phyloP scores from a whole-genome alignment of 2,797 vertebrate species.

The Girardinus metallicus region DNA sequence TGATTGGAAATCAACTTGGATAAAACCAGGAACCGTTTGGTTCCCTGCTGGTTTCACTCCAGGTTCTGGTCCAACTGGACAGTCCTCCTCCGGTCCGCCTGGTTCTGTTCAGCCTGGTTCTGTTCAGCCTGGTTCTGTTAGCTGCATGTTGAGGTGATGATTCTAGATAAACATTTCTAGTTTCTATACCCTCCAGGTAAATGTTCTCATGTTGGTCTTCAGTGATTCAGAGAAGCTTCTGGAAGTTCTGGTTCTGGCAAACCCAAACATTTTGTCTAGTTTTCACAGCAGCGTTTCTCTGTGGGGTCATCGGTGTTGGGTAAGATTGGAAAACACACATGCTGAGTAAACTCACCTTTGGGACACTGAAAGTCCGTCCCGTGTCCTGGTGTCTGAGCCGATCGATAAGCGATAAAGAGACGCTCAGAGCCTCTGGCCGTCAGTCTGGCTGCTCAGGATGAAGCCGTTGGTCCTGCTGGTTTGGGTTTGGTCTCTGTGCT shows the following conservation, averaged over 20 bases:
- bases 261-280: background rate
- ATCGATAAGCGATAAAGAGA: constrained; percentile 22
- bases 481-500: constrained; percentile 36
- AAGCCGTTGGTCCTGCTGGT: constrained; percentile 50
- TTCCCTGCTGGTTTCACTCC: background rate
- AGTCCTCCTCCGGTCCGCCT: too few relatives aligned
- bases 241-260: background rate
- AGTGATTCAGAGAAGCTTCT: background rate
- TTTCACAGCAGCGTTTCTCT: background rate
- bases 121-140: too few relatives aligned
- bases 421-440: background rate
- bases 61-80: background rate
- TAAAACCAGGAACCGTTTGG: too few relatives aligned
- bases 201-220: too few relatives aligned
- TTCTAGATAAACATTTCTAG: too few relatives aligned
- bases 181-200: background rate
- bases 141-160: too few relatives aligned
- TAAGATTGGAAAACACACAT: constrained; percentile 48
- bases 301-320: constrained; percentile 38
- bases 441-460: constrained; percentile 44
- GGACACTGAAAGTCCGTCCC: background rate
- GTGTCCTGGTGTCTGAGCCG: background rate
- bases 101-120: too few relatives aligned
- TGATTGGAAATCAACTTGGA: background rate
- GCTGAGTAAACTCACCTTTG: constrained; percentile 60